Evolutionary conservation across 2,113 vertebrate species (phyloP), one percentile per base, ranked within the genome.

Genomic region (Pterocles burchelli): DNA sequence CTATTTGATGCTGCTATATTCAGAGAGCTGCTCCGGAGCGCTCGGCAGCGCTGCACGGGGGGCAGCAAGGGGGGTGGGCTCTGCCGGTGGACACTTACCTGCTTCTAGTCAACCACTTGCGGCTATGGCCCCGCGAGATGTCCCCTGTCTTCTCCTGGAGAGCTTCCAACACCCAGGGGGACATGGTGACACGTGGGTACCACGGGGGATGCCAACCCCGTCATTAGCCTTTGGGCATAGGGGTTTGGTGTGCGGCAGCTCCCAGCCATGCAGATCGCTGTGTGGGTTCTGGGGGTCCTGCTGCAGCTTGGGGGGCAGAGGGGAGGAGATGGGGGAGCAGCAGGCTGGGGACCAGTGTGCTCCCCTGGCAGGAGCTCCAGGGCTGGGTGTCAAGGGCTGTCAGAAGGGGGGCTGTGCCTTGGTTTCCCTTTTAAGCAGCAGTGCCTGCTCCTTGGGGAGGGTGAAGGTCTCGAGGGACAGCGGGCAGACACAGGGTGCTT

Each of bases 1-100:
- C 93, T 94, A 95, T 90, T 96, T 89, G 93, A 96, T 95, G 96
- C 94, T 94, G 85, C 95, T 97, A 90, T 94, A 97, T 94, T 96
- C 68, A 20, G 92, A 96, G 89, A 90, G 82, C 90, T 4, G 21
- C 88, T 85, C 74, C 0, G 1, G 83, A 93, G 94, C 3, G 3
- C 74, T 86, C 8, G 1, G 85, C 86, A 63, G 88, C 66, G 41
- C 75, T 0, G 2, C 10, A 5, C 1, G 2, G 10, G 45, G 68
- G 41, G 20, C 31, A 49, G 36, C 21, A 2, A 36, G 43, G 22
- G 33, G 21, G 18, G 45, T 65, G 85, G 58, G 54, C 71, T 88
- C 25, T 73, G 63, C 59, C 5, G 3, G 12, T 4, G 3, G 67
- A 65, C 76, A 31, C 38, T 78, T 90, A 92, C 79, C 82, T 92